phyloP scores from a whole-genome alignment of 2,797 vertebrate species.

The Anableps anableps region DNA sequence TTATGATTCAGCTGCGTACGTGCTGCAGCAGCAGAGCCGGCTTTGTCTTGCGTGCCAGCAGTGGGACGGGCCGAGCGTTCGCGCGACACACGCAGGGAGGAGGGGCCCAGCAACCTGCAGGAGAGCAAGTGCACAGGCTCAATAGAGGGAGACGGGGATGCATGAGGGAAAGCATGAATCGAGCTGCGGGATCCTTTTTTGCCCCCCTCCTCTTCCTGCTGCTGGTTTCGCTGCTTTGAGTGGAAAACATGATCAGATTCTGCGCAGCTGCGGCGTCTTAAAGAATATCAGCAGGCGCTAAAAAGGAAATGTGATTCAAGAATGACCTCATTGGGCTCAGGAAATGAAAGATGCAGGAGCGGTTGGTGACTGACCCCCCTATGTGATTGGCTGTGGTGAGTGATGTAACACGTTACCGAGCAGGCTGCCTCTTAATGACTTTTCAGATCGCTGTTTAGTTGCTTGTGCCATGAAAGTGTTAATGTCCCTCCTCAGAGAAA shows the following conservation, averaged over 20 bases:
- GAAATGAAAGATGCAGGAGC: slow-evolving; percentile 85
- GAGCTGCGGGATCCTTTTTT: slow-evolving; percentile 58
- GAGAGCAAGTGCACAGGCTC: slow-evolving; percentile 54
- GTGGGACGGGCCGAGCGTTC: slow-evolving; percentile 80
- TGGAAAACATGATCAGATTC: slow-evolving; percentile 5
- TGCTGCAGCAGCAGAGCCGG: slow-evolving; percentile 85
- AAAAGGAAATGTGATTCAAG: slow-evolving; percentile 31
- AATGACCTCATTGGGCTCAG: slow-evolving; percentile 79
- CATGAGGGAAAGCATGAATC: slow-evolving; percentile 60
- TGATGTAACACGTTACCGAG: slow-evolving; percentile 95
- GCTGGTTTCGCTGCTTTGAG: slow-evolving; percentile 30
- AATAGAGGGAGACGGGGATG: slow-evolving; percentile 35
- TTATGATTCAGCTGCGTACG: slow-evolving; percentile 80
- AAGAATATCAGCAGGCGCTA: slow-evolving; percentile 7
- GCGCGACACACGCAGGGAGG: slow-evolving; percentile 65
- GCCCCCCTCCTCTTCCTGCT: not conserved
- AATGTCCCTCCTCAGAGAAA: slow-evolving; percentile 51
- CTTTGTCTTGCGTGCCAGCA: slow-evolving; percentile 90
- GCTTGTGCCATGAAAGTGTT: slow-evolving; percentile 65
- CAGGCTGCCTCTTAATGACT: slow-evolving; percentile 88
- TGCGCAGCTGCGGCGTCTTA: slow-evolving; percentile 6
- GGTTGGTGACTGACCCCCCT: slow-evolving; percentile 89
- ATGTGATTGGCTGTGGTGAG: slow-evolving; percentile 94
- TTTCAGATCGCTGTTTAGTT: slow-evolving; percentile 82
- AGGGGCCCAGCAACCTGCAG: slow-evolving; percentile 78